Conservation (phyloP, 2,113 vertebrate genomes). For the Equus przewalskii region DNA sequence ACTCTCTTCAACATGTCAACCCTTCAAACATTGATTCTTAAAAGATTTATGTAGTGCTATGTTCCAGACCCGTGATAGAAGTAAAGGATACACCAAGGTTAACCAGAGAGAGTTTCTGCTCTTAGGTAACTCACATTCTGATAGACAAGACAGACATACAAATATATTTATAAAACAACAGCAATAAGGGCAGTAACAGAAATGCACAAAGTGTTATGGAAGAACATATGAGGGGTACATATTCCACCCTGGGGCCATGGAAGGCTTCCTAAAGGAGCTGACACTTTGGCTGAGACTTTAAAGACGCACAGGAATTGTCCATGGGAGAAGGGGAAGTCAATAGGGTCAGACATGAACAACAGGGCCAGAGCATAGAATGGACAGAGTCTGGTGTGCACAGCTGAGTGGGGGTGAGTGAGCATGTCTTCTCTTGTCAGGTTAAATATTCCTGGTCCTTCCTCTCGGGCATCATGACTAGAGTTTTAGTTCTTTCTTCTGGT, state of each 20-base stretch:
- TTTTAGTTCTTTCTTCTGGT: neutral
- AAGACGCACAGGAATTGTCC: neutral
- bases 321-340: neutral
- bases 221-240: neutral
- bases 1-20: neutral
- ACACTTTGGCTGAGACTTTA: neutral
- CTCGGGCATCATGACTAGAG: neutral
- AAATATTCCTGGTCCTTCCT: neutral
- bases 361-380: neutral
- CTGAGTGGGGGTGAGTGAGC: neutral
- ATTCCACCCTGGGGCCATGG: neutral
- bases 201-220: neutral
- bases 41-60: constrained; percentile 10
- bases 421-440: neutral
- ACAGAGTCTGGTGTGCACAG: neutral
- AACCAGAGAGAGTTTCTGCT: constrained; percentile 16
- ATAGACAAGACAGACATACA: neutral
- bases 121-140: neutral
- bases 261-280: neutral
- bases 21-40: neutral
- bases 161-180: neutral
- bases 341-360: neutral
- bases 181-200: neutral
- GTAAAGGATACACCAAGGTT: neutral
- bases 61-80: neutral